These are phyloP conservation scores for Ranitomeya variabilis DNA, from an alignment of 2,113 vertebrate genomes.

Conservation along the genomic window DNA sequence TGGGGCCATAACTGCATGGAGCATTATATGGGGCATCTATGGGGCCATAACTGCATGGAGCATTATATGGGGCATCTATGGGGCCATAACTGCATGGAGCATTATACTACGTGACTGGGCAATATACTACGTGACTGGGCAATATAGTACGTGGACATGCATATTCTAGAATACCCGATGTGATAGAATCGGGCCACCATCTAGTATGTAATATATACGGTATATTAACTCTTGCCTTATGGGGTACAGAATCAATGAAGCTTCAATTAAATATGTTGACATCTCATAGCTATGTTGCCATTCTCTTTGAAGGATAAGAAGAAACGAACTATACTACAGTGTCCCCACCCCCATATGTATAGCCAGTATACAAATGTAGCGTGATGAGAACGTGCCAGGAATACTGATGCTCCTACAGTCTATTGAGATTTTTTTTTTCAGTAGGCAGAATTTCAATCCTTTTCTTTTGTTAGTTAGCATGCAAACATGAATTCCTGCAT, in stretches of 20 bases:
- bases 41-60: no score
- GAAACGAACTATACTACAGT: neutral
- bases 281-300: neutral
- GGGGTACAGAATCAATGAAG: neutral
- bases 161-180: no score
- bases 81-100: no score
- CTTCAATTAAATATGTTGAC: neutral
- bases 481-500: neutral
- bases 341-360: slow-evolving; percentile 24
- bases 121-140: no score
- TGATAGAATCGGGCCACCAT: no score
- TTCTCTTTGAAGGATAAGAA: neutral
- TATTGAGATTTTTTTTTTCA: slow-evolving; percentile 30
- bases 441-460: slow-evolving; percentile 22
- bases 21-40: no score
- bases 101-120: no score
- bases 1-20: no score
- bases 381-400: slow-evolving; percentile 37
- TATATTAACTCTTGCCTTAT: neutral
- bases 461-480: slow-evolving; percentile 33
- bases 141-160: no score
- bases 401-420: slow-evolving; percentile 38
- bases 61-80: no score
- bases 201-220: neutral
- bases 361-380: slow-evolving; percentile 39